These are phyloP conservation scores for Gambusia holbrooki DNA, from an alignment of 2,113 vertebrate genomes.

Conservation along the genomic window DNA sequence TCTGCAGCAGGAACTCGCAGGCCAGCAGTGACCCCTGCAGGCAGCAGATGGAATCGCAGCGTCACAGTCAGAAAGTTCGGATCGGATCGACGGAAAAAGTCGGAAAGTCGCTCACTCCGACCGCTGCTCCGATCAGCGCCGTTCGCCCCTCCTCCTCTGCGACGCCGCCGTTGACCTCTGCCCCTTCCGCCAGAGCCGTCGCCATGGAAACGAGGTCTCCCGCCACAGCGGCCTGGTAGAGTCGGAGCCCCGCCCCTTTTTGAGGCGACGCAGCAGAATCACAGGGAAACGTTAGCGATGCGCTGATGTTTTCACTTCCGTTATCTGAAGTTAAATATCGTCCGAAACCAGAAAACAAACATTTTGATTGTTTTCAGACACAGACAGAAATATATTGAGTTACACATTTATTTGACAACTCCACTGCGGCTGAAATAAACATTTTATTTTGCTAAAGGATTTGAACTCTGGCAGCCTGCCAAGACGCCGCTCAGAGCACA, in stretches of 20 bases:
- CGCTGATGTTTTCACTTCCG: too few species aligned
- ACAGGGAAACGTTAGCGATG: too few species aligned
- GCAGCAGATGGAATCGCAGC: neutral
- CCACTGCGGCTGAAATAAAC: too few species aligned
- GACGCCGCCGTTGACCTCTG: constrained; percentile 72
- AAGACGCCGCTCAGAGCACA: too few species aligned
- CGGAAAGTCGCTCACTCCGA: constrained; percentile 63
- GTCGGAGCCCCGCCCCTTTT: constrained; percentile 22
- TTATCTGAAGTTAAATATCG: too few species aligned
- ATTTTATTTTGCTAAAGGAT: too few species aligned
- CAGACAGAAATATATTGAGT: too few species aligned
- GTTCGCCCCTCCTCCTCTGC: constrained; percentile 68
- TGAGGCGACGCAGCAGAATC: constrained; percentile 23
- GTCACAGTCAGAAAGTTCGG: neutral
- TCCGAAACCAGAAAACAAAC: too few species aligned
- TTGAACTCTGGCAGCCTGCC: too few species aligned
- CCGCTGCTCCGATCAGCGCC: constrained; percentile 75
- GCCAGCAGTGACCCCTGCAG: constrained; percentile 77
- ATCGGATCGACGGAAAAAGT: too few species aligned
- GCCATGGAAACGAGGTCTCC: constrained; percentile 78
- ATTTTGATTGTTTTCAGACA: too few species aligned
- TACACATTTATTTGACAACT: too few species aligned
- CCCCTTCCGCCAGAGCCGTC: constrained; percentile 68
- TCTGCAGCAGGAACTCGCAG: constrained; percentile 81
- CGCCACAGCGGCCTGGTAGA: constrained; percentile 62